Conservation (phyloP, 2,797 vertebrate species). For the Heliangelus exortis region DNA sequence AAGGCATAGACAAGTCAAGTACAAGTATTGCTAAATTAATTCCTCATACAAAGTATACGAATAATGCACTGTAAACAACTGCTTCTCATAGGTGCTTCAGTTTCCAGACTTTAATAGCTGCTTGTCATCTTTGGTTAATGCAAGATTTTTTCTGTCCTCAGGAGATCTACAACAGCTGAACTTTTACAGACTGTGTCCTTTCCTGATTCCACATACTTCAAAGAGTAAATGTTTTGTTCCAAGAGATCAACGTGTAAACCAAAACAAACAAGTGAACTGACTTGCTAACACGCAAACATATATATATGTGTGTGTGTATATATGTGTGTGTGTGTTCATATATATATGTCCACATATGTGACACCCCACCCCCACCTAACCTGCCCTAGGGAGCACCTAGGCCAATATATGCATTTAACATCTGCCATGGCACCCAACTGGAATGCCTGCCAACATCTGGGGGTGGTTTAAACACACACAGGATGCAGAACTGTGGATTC, state of each 20-base stretch:
- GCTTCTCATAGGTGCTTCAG: conserved; percentile 32
- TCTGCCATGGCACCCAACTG: background rate
- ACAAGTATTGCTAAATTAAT: conserved; percentile 72
- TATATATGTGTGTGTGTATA: background rate
- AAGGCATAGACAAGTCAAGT: conserved; percentile 64
- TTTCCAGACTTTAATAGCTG: conserved; percentile 34
- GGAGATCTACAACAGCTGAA: conserved; percentile 8
- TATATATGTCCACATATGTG: accelerated
- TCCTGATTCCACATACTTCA: background rate
- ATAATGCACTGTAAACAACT: conserved; percentile 68
- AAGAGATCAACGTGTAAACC: background rate
- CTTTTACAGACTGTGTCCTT: background rate
- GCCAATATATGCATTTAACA: background rate
- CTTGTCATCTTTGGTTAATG: conserved; percentile 68
- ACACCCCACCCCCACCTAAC: background rate
- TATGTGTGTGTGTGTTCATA: background rate
- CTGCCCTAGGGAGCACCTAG: background rate
- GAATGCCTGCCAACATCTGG: background rate
- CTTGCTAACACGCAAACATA: background rate
- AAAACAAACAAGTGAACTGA: background rate
- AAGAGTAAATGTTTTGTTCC: background rate
- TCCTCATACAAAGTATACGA: conserved; percentile 62
- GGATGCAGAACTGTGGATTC: background rate
- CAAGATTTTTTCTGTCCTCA: conserved; percentile 11
- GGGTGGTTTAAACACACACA: background rate